Percentiles rank a stretch among this genome's conserved stretches.
Conservation (phyloP, 2,113 vertebrate genomes). For the Cryptomyrus ogoouensis region DNA sequence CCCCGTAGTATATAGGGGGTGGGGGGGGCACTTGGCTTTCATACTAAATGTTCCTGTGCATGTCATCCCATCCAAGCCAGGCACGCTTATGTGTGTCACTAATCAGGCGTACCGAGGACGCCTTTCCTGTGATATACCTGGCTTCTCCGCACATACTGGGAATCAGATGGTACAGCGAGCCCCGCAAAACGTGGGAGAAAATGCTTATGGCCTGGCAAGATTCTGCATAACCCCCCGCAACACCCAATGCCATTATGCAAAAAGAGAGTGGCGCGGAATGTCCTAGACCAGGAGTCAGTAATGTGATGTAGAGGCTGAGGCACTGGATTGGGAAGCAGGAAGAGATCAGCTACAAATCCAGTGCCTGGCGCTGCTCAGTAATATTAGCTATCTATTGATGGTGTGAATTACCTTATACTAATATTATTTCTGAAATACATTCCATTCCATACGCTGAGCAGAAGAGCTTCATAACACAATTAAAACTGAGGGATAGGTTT, state of each 20-base stretch:
- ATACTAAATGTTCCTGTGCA: not conserved
- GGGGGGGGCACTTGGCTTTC: not conserved
- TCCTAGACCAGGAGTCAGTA: not conserved
- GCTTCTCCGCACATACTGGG: not conserved
- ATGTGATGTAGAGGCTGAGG: not conserved
- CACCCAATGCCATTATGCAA: not conserved
- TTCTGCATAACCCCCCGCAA: not conserved
- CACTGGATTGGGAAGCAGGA: not conserved
- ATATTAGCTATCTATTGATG: not conserved
- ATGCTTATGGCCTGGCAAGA: not conserved
- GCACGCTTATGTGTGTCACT: not conserved
- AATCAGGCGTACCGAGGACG: not conserved
- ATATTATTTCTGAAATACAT: not conserved
- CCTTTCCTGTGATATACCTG: not conserved
- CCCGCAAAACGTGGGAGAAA: not conserved
- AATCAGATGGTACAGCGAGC: not conserved
- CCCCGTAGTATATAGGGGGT: not conserved
- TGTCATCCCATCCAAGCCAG: not conserved
- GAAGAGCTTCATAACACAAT: not conserved
- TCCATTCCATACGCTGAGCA: not conserved
- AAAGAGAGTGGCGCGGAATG: not conserved
- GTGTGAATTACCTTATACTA: not conserved
- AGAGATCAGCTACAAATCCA: not conserved
- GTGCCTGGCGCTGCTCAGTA: not conserved
- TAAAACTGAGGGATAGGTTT: not conserved